phyloP scores from a whole-genome alignment of 2,888 invertebrate species.

The Lasioglossum zephyrum region DNA sequence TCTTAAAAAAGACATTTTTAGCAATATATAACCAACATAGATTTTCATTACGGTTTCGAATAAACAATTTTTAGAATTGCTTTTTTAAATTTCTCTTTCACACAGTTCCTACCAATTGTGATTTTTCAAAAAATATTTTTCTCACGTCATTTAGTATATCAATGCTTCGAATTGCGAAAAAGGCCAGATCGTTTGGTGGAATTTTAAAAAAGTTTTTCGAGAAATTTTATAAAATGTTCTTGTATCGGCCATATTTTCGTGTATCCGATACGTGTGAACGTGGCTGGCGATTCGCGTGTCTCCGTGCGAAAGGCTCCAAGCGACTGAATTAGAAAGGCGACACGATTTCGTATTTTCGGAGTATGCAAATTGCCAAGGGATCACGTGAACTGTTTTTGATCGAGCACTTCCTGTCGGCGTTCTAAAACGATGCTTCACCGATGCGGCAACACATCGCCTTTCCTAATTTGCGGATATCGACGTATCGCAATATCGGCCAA shows the following conservation, averaged over 20 bases:
- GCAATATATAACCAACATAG: no score
- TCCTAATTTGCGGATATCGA: conserved; percentile 29
- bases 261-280: background rate
- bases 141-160: no score
- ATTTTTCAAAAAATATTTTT: no score
- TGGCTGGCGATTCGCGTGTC: background rate
- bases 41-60: no score
- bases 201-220: background rate
- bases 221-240: background rate
- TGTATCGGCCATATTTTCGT: background rate
- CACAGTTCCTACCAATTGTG: no score
- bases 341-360: background rate
- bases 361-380: conserved; percentile 1
- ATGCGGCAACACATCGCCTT: conserved; percentile 12
- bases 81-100: no score
- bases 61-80: no score
- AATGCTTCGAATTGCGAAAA: no score
- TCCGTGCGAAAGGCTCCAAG: background rate
- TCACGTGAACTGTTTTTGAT: conserved; percentile 5
- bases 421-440: background rate
- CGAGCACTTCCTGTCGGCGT: conserved; percentile 1
- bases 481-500: conserved; percentile 18
- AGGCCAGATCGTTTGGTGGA: background rate
- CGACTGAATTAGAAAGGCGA: background rate
- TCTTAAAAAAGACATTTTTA: no score